Evolutionary conservation across 2,888 invertebrate genomes (phyloP), one percentile per base, ranked within the genome.

Genomic region (Chrysolina oricalcia): DNA sequence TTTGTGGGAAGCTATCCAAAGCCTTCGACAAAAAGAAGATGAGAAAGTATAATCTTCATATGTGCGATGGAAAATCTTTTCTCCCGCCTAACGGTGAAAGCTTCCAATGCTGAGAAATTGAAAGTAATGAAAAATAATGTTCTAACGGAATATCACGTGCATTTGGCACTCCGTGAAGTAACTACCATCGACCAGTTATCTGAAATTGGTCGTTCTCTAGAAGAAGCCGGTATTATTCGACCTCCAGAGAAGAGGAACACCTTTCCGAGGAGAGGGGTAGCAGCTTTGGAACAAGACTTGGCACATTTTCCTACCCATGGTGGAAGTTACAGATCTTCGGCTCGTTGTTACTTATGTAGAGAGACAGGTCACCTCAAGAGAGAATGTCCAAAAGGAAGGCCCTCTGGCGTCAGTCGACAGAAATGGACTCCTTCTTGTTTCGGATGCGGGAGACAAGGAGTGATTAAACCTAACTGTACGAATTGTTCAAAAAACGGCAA

Each of bases 31-130:
- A n/a, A n/a, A n/a, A n/a, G n/a, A n/a, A n/a, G 43, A 64, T 40
- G 71, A 71, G 41, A 17, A 41, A 9, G 71, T 71, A 71, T 65
- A 1, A 71, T 71, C 41, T 71, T 19, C 19, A 50, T 65, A 2
- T 48, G 41, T 5, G 64, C 64, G 1, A 71, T 65, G 53, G 71
- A 65, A 6, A 71, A 71, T 41, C 17, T 40, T 2, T 71, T 65
- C 40, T 19, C 19, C 10, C 64, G 65, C 40, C 40, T 71, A 10
- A 53, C 46, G 0, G 41, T 64, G 2, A 64, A 65, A 27, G 23
- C 64, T 2, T 21, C 63, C 8, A 8, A 10, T 23, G 6, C 0
- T 1, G 70, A 40, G 48, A 70, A 53, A 41, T 10, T 65, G 4
- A 17, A 48, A 5, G n/a, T 48, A n/a, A 48, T 17, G n/a, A 48